Evolutionary conservation across 2,113 vertebrate genomes (phyloP), one percentile per base, ranked within the genome.

Genomic region (Opisthocomus hoazin): DNA sequence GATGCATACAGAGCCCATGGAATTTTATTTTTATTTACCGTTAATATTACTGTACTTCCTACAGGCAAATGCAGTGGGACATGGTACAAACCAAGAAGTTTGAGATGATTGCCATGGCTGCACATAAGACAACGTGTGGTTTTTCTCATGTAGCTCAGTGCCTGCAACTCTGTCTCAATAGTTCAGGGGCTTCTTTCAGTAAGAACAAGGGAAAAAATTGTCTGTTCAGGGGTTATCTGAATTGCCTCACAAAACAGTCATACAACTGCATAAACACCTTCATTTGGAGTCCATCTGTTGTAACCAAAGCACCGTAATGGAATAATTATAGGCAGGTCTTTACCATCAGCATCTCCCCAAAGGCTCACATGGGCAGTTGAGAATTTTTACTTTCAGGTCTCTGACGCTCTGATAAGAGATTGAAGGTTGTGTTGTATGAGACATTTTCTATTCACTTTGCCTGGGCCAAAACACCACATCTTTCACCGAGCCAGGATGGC

Each of bases 271-370:
- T 64, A n/a, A 74, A 58, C 7, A 2, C 64, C 41, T 78, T 41
- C 16, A 30, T 78, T 94, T 95, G 80, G 61, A 96, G 53, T 45
- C 57, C 79, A 1, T 84, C 86, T 24, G 4, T 68, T 93, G 58
- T 82, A 85, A 85, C 69, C 70, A 76, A 48, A 90, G 66, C 81
- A 74, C 70, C 32, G 12, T 75, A 37, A 75, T 94, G 84, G 48
- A 93, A 50, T 91, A 76, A 89, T 93, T 81, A 73, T 3, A 60
- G 64, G 51, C 66, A 86, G 36, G 17, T 94, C 88, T 87, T 93
- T 73, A 64, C 46, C 8, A 18, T 65, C 75, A 88, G 0, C 5
- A 0, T 87, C 91, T 96, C 80, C 92, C 69, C 80, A 84, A 50
- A 85, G 94, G 11, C 57, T 86, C 34, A 32, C 17, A 4, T 6